Evolutionary conservation across 2,113 vertebrate species (phyloP).

Genomic region (Ptyas mucosa): DNA sequence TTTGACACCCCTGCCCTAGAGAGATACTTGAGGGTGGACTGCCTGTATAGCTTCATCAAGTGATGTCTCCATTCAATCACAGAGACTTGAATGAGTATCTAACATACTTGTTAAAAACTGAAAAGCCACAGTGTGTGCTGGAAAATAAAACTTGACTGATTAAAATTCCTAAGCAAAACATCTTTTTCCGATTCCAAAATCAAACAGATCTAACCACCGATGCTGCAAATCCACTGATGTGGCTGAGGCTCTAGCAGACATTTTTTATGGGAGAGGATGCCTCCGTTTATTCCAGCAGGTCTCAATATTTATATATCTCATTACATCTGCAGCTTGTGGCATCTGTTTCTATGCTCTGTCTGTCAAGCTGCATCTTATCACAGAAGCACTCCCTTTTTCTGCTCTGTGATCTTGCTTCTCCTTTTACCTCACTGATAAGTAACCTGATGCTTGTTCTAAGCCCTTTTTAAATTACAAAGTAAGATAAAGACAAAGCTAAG

Average conservation of each 20-base stretch:
- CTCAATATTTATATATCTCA: conserved; percentile 59
- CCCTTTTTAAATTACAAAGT: conserved; percentile 37
- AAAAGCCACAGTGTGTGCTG: not conserved
- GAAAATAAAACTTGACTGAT: rapidly evolving
- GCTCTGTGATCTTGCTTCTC: conserved; percentile 11
- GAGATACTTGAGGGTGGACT: not conserved
- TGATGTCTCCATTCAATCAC: not conserved
- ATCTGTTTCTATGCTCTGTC: conserved; percentile 58
- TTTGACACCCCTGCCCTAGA: not conserved
- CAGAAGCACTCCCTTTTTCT: not conserved
- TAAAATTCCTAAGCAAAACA: not conserved
- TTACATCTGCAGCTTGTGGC: conserved; percentile 44
- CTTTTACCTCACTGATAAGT: conserved; percentile 13
- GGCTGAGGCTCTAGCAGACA: not conserved
- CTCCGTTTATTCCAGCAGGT: conserved; percentile 10
- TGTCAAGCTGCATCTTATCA: conserved; percentile 53
- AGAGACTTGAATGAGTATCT: not conserved
- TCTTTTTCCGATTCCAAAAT: not conserved
- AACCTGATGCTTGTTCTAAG: conserved; percentile 11
- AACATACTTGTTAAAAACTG: not conserved
- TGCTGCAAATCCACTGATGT: not conserved
- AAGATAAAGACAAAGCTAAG: conserved; percentile 4
- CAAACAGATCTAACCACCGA: not conserved
- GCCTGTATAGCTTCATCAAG: not conserved
- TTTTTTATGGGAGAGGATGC: rapidly evolving